These are phyloP conservation scores for Drosophila lini DNA, from an alignment of 1,140 invertebrate species.

Conservation along the genomic window DNA sequence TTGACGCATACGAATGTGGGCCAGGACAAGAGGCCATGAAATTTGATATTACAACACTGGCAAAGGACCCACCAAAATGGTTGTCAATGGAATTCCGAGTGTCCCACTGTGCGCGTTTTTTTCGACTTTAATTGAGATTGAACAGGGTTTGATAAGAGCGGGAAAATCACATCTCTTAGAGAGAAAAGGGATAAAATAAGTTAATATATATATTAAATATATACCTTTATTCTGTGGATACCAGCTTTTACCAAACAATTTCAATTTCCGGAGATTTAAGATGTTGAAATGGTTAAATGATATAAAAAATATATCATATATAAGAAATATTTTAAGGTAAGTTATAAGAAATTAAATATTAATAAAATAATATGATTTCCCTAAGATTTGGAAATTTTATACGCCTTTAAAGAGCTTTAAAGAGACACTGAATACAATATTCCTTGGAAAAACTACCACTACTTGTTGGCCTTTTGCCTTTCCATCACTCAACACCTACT, in stretches of 20 bases:
- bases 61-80: constrained; percentile 28
- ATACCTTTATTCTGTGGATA: not conserved
- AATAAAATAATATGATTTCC: no score
- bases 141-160: constrained; percentile 3
- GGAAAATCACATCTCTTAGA: no score
- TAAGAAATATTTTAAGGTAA: no score
- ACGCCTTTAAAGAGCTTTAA: no score
- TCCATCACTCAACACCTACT: no score
- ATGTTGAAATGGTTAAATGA: not conserved
- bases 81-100: constrained; percentile 30
- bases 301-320: no score
- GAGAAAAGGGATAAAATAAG: not conserved
- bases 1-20: constrained; percentile 77
- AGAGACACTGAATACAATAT: not conserved
- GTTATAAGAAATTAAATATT: no score
- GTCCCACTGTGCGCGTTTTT: constrained; percentile 8
- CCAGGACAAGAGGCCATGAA: constrained; percentile 52
- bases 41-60: constrained; percentile 26
- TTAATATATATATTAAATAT: not conserved
- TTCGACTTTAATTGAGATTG: constrained; percentile 37
- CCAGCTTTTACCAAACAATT: not conserved
- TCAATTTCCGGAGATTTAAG: not conserved
- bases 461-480: not conserved
- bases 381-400: no score
- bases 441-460: no score